A percentile compares a stretch with the other conserved stretches of the same genome.
Evolutionary conservation across 2,113 vertebrate species (phyloP).

Genomic region (Dicaeum eximium): DNA sequence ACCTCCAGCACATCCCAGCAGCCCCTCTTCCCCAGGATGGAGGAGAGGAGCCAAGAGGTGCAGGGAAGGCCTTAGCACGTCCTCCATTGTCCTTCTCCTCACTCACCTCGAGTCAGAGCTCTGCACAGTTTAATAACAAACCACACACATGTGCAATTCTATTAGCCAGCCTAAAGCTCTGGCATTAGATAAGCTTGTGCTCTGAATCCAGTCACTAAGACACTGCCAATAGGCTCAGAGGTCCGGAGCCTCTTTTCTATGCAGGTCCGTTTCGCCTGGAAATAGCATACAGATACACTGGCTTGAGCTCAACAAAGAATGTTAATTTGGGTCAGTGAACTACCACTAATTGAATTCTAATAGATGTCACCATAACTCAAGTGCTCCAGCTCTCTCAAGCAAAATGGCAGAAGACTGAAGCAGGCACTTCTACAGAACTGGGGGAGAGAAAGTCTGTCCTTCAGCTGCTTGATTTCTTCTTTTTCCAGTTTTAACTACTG

Average conservation of each 20-base stretch:
- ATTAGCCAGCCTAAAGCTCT: constrained; percentile 28
- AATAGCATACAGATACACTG: constrained; percentile 50
- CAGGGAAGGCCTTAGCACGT: background rate
- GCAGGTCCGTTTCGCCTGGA: constrained; percentile 53
- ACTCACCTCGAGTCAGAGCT: background rate
- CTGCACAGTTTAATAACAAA: constrained; percentile 42
- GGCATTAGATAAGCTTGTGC: constrained; percentile 46
- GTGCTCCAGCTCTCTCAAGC: constrained; percentile 36
- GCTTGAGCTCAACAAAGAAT: constrained; percentile 58
- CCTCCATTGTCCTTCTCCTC: background rate
- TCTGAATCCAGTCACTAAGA: constrained; percentile 32
- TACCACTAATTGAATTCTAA: constrained; percentile 66
- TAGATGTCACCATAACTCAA: constrained; percentile 52
- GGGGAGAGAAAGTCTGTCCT: constrained; percentile 10
- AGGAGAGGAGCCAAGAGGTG: background rate
- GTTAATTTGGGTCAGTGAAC: constrained; percentile 62
- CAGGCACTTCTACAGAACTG: background rate
- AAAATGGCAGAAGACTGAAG: constrained; percentile 52
- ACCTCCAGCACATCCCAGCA: background rate
- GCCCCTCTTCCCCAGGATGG: fast-evolving
- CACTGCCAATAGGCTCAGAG: constrained; percentile 27
- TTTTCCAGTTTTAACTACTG: constrained; percentile 11
- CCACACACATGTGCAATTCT: constrained; percentile 29
- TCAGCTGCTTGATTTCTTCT: background rate
- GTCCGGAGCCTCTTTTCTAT: constrained; percentile 16